These are phyloP conservation scores for Heliconius cydno DNA, from an alignment of 2,888 invertebrate genomes.

Conservation along the genomic window DNA sequence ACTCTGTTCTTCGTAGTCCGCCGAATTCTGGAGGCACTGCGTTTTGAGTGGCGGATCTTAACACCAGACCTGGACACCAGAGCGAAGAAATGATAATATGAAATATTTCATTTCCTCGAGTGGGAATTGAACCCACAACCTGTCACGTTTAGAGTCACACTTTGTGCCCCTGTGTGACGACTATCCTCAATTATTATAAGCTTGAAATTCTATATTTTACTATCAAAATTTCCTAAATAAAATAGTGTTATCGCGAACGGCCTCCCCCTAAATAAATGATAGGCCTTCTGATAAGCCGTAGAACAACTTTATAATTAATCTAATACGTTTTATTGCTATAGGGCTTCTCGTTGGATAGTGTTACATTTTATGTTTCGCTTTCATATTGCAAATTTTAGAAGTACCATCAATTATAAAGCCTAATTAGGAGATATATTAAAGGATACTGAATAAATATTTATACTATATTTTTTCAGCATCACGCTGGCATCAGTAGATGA, in stretches of 20 bases:
- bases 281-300: slow-evolving; percentile 14
- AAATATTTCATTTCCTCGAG: neutral
- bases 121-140: neutral
- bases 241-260: slow-evolving; percentile 1
- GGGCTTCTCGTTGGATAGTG: slow-evolving; percentile 19
- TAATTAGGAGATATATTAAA: too few relatives aligned
- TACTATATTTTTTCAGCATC: too few relatives aligned
- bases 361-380: slow-evolving; percentile 5
- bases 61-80: neutral
- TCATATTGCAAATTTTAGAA: neutral
- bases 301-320: slow-evolving; percentile 20
- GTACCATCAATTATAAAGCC: neutral
- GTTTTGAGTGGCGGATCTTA: neutral
- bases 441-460: too few relatives aligned
- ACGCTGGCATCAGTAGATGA: too few relatives aligned
- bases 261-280: slow-evolving; percentile 9
- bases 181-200: too few relatives aligned
- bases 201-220: neutral
- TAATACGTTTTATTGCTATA: slow-evolving; percentile 19
- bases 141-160: neutral
- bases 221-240: neutral
- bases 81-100: neutral
- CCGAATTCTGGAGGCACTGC: neutral
- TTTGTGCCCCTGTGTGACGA: neutral
- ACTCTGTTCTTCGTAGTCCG: neutral